phyloP scores from a whole-genome alignment of 2,888 invertebrate species.

The Sturmia bella region DNA sequence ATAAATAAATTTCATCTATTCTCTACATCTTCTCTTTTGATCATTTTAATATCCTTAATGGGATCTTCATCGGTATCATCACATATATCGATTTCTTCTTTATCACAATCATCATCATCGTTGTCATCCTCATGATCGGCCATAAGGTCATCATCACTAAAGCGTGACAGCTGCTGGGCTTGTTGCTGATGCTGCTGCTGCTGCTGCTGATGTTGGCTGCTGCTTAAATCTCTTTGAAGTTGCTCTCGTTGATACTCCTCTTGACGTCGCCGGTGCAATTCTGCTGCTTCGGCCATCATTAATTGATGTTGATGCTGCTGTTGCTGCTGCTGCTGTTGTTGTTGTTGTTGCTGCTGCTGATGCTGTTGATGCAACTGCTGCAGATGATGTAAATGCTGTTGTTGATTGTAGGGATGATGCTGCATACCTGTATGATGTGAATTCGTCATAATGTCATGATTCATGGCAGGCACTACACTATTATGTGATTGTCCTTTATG shows the following conservation, averaged over 20 bases:
- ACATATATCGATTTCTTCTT: slow-evolving; percentile 77
- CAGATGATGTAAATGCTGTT: slow-evolving; percentile 77
- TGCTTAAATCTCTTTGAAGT: slow-evolving; percentile 65
- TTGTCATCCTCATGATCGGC: slow-evolving; percentile 72
- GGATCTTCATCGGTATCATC: slow-evolving; percentile 77
- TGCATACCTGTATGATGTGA: slow-evolving; percentile 67
- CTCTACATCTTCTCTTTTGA: slow-evolving; percentile 68
- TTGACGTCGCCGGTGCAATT: slow-evolving; percentile 71
- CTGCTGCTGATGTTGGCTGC: slow-evolving; percentile 70
- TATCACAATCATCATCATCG: slow-evolving; percentile 75
- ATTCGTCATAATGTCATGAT: slow-evolving; percentile 67
- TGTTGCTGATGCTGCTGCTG: slow-evolving; percentile 68
- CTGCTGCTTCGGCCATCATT: slow-evolving; percentile 71
- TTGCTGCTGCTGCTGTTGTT: slow-evolving; percentile 73
- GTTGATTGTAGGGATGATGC: slow-evolving; percentile 79
- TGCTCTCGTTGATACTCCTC: slow-evolving; percentile 71
- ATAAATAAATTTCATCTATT: slow-evolving; percentile 80
- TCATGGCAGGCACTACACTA: slow-evolving; percentile 46
- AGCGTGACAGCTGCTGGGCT: slow-evolving; percentile 53
- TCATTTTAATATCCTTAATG: slow-evolving; percentile 70
- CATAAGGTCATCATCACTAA: slow-evolving; percentile 69
- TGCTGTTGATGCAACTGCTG: slow-evolving; percentile 76
- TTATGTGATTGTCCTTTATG: slow-evolving; percentile 63
- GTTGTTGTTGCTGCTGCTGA: slow-evolving; percentile 72
- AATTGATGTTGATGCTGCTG: slow-evolving; percentile 73